Percentiles rank a stretch among this genome's conserved stretches.
phyloP scores from a whole-genome alignment of 2,888 invertebrate species.

The Pyrrhia umbra region DNA sequence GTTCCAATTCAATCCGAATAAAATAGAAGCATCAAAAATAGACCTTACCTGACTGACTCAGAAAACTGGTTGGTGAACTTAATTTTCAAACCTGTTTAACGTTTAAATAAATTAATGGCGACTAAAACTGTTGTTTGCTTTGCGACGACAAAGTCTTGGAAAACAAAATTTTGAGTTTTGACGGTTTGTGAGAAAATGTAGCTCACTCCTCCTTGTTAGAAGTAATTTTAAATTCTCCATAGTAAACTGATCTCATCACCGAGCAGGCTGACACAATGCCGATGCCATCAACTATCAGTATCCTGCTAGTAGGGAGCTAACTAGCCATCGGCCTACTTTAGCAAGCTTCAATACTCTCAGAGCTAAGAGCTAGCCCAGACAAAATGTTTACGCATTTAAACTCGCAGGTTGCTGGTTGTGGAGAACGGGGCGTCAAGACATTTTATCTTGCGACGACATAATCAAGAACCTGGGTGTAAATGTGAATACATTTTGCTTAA shows the following conservation, averaged over 20 bases:
- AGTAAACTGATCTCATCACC: background rate
- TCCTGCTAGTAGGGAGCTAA: conserved; percentile 53
- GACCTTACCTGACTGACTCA: conserved; percentile 17
- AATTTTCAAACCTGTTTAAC: conserved; percentile 43
- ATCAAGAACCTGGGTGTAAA: conserved; percentile 20
- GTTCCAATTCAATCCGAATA: conserved; percentile 23
- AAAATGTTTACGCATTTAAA: background rate
- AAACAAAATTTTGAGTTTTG: background rate
- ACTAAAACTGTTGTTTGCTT: conserved; percentile 25
- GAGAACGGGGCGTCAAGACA: conserved; percentile 3
- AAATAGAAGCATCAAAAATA: conserved; percentile 32
- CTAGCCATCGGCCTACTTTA: conserved; percentile 56
- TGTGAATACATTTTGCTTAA: background rate
- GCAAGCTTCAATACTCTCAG: conserved; percentile 16
- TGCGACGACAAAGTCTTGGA: conserved; percentile 12
- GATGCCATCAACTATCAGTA: conserved; percentile 48
- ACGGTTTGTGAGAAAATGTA: background rate
- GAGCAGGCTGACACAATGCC: conserved; percentile 30
- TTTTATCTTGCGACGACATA: conserved; percentile 20
- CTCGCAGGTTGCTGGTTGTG: background rate
- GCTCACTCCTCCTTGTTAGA: background rate
- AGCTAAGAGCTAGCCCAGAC: conserved; percentile 20
- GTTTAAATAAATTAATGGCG: conserved; percentile 28
- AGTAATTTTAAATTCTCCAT: background rate
- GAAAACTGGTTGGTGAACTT: conserved; percentile 35